Evolutionary conservation across 2,888 invertebrate species (phyloP), one percentile per base, ranked within the genome.

Genomic region (Agrochola lota): DNA sequence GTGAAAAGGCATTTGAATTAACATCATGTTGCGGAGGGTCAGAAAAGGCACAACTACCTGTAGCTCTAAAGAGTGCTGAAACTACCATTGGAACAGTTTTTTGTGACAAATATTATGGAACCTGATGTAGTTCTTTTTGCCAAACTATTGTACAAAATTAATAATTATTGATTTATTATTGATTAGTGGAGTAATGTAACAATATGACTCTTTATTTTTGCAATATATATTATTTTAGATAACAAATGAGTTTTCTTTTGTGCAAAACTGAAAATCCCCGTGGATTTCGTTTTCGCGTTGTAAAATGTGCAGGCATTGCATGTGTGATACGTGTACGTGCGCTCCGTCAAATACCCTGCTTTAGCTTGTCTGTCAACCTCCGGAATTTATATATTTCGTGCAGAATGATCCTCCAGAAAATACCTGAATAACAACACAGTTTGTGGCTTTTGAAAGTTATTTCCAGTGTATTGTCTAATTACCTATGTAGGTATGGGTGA

Each of bases 231-330:
- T 46, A 46, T 46, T 46, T 46, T 26, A 80, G 11, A 72, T 52
- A 26, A 60, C 7, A 15, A 66, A 67, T 67, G 26, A 40, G 63
- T 57, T 79, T 64, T 72, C 4, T 55, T 30, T 66, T 80, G 60
- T 78, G 66, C 52, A 66, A 40, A 40, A 59, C 23, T 35, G 67
- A n/a, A 79, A 60, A 40, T 52, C 26, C 15, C 6, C 35, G 17
- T 43, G 43, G 76, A 75, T 81, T 59, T 75, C 26, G 68, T 64
- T 43, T 75, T 64, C 81, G 59, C 40, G 30, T 64, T 64, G 57
- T 59, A 68, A 69, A 81, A 80, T 80, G 63, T 81, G 52, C 76
- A 76, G 81, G 64, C 26, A 55, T 76, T 80, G 76, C 81, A 81
- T 52, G 23, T 63, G 43, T 52, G 78, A 23, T 60, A 43, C 60